phyloP scores from a whole-genome alignment of 2,797 vertebrate genomes.

The Xiphophorus birchmanni region DNA sequence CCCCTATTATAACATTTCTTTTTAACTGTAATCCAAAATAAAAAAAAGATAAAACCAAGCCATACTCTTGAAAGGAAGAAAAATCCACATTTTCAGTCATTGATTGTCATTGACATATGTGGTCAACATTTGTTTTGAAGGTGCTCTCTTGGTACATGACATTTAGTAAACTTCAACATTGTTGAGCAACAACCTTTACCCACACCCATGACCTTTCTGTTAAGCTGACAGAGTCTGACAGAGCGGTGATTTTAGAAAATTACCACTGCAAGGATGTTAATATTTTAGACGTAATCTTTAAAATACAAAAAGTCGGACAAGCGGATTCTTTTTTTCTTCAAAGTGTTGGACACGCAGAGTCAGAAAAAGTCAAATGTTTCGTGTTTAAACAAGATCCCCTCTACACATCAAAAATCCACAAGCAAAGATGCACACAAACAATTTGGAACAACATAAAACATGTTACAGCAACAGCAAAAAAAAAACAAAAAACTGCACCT shows the following conservation, averaged over 20 bases:
- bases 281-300: background rate
- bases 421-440: constrained; percentile 11
- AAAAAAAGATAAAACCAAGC: background rate
- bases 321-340: background rate
- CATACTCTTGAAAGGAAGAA: background rate
- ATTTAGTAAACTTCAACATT: constrained; percentile 1
- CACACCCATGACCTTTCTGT: background rate
- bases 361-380: constrained; percentile 35
- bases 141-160: background rate
- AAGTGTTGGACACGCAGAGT: constrained; percentile 17
- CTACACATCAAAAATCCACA: constrained; percentile 16
- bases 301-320: background rate
- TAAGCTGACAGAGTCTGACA: background rate
- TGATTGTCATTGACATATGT: background rate
- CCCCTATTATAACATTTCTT: background rate
- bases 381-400: constrained; percentile 31
- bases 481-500: constrained; percentile 6
- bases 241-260: background rate
- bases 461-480: constrained; percentile 45
- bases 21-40: background rate
- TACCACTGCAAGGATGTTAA: background rate
- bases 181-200: background rate
- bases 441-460: constrained; percentile 31
- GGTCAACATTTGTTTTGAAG: constrained; percentile 17
- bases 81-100: background rate